Percentiles rank a stretch among this genome's conserved stretches.
Evolutionary conservation across 2,888 invertebrate genomes (phyloP).

Genomic region (Cephus sareptanus): DNA sequence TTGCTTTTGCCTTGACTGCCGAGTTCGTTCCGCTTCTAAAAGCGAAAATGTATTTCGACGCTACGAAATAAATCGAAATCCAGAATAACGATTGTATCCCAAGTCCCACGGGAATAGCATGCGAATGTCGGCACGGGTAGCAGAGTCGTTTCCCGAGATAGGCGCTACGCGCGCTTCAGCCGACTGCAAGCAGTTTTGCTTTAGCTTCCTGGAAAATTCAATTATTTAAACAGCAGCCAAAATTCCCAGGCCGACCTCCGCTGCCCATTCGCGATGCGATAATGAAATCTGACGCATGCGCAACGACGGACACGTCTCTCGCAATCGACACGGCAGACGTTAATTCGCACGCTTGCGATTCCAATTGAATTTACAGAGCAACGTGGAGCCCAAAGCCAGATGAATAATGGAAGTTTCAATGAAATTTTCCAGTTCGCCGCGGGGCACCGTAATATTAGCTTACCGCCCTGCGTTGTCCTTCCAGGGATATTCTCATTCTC

Average conservation of each 20-base stretch:
- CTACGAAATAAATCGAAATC: conserved; percentile 55
- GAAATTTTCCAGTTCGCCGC: conserved; percentile 65
- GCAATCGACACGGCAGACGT: no score
- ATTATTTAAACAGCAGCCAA: no score
- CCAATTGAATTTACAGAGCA: conserved; percentile 50
- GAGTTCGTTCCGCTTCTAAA: conserved; percentile 14
- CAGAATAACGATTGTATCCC: conserved; percentile 41
- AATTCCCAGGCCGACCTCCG: no score
- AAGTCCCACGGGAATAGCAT: neutral
- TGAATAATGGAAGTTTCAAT: conserved; percentile 65
- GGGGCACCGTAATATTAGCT: conserved; percentile 65
- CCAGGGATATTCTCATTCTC: neutral
- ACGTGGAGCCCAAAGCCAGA: conserved; percentile 26
- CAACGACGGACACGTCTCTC: no score
- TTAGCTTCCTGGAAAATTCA: no score
- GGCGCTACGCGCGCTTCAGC: no score
- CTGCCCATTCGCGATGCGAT: no score
- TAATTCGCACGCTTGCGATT: conserved; percentile 55
- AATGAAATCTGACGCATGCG: no score
- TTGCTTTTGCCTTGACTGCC: conserved; percentile 16
- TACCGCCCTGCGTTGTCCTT: conserved; percentile 37
- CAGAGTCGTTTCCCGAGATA: no score
- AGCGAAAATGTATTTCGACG: conserved; percentile 59
- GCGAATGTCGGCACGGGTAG: no score
- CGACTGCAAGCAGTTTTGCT: no score